Evolutionary conservation across 2,113 vertebrate species (phyloP), one percentile per base, ranked within the genome.

Genomic region (Rhegmatorhina hoffmannsi): DNA sequence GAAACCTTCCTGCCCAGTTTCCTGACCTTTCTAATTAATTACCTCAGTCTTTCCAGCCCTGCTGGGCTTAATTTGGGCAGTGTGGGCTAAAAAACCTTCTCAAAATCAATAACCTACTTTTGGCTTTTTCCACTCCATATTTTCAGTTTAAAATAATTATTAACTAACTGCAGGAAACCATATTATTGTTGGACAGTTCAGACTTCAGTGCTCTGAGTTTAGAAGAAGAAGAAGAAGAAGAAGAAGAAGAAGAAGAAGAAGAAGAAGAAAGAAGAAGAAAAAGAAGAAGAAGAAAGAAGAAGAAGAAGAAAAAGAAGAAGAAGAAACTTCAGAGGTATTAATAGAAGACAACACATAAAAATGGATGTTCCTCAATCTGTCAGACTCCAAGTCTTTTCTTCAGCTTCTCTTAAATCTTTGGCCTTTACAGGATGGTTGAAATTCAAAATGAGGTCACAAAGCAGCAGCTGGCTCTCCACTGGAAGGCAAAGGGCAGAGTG

Each of bases 401-500:
- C 96, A 92, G 77, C 55, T 95, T 97, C 97, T 92, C 84, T 92
- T 85, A 97, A 95, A 56, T 94, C 84, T 25, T 92, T 95, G 73
- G 69, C 63, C 87, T 97, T 98, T 86, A 88, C 31, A 66, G 98
- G 98, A 68, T 95, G 97, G 92, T 34, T 98, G 92, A 99, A 98
- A 81, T 98, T 98, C 81, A 99, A 77, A 69, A 97, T 98, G 44
- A 99, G 98, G 78, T 99, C 98, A 96, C 99, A 99, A 70, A 98
- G 98, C 93, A 98, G 96, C 34, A 98, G 95, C 89, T 99, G 97
- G 83, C 97, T 98, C 95, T 90, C 97, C 89, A 98, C 99, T 99
- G 97, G 34, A 96, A 68, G 77, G 81, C 80, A 92, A 96, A 95
- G 91, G 53, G 60, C 43, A 91, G 40, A 3, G 15, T 20, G 38